Percentiles rank a stretch among this genome's conserved stretches.
Conservation (phyloP, 2,888 invertebrate species). For the Drosophila dives region DNA sequence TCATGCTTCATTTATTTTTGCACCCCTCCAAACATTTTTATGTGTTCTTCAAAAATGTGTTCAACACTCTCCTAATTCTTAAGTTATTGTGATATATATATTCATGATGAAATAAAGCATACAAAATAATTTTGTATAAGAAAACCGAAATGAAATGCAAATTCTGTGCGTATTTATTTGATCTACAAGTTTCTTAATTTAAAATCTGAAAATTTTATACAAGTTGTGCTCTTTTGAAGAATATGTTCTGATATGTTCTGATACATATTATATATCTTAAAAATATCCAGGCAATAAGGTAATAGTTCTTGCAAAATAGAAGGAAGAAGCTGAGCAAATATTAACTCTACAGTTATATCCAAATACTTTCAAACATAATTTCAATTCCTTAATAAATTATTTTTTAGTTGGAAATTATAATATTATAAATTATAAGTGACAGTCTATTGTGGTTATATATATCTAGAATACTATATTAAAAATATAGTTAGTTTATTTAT, state of each 20-base stretch:
- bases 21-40: background rate
- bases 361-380: background rate
- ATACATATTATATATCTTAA: background rate
- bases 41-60: slow-evolving; percentile 38
- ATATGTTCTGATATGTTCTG: background rate
- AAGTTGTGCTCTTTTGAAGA: background rate
- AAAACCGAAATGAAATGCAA: background rate
- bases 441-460: background rate
- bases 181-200: background rate
- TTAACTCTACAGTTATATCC: accelerated
- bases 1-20: slow-evolving; percentile 57
- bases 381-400: background rate
- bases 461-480: background rate
- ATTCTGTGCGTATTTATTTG: background rate
- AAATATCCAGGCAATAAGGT: background rate
- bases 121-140: slow-evolving; percentile 21
- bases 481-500: background rate
- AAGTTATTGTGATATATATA: slow-evolving; percentile 73
- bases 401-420: background rate
- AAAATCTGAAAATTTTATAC: background rate
- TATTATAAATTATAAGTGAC: too few species aligned
- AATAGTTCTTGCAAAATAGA: background rate
- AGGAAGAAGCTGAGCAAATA: accelerated
- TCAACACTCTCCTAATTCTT: slow-evolving; percentile 60
- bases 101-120: slow-evolving; percentile 62